These are phyloP conservation scores for Zosterops lateralis DNA, from an alignment of 2,113 vertebrate species.

Conservation along the genomic window DNA sequence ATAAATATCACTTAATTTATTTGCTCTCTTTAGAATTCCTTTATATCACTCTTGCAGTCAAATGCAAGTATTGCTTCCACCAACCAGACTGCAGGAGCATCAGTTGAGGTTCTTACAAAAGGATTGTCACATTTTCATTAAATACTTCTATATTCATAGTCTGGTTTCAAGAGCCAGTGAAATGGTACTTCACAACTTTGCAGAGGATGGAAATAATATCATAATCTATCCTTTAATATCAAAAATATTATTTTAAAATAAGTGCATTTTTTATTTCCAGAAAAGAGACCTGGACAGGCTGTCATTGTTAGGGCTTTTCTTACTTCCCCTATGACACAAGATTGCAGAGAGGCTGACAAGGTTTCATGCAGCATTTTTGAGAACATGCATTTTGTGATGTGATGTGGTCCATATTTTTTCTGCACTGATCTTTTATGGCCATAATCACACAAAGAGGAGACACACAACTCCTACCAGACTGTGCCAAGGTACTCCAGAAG, in stretches of 20 bases:
- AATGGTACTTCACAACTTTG: background rate
- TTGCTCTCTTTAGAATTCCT: conserved; percentile 15
- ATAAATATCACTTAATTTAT: conserved; percentile 64
- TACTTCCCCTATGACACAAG: background rate
- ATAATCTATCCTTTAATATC: background rate
- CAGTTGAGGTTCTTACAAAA: background rate
- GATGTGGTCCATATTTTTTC: background rate
- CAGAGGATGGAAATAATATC: background rate
- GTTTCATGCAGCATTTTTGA: background rate
- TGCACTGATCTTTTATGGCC: background rate
- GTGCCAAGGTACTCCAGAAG: background rate
- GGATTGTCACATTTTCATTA: background rate
- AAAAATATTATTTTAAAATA: background rate
- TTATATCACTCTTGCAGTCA: background rate
- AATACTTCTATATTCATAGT: background rate
- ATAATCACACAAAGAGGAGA: background rate
- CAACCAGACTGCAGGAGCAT: background rate
- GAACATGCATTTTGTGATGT: background rate
- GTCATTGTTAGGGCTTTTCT: background rate
- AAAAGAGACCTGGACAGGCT: background rate
- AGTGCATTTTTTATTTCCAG: background rate
- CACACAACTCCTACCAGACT: background rate
- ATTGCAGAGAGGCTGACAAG: background rate
- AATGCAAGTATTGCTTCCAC: background rate
- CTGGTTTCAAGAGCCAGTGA: background rate